Evolutionary conservation across 2,888 invertebrate genomes (phyloP).

Genomic region (Drosophila falleni): DNA sequence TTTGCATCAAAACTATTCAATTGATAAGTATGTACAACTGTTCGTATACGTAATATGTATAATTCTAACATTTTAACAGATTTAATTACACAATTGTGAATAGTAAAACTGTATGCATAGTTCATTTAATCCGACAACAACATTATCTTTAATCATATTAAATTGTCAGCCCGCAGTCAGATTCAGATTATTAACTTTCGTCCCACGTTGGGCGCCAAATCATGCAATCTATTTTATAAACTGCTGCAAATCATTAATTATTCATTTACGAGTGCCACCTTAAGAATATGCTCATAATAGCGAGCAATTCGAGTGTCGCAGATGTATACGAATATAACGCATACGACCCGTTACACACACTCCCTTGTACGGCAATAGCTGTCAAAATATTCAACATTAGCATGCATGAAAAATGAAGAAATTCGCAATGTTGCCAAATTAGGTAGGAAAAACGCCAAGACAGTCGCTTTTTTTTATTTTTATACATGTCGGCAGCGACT

Average conservation of each 20-base stretch:
- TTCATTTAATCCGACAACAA: neutral
- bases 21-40: neutral
- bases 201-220: neutral
- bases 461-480: conserved; percentile 17
- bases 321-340: conserved; percentile 8
- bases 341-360: conserved; percentile 12
- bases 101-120: neutral
- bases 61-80: neutral
- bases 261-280: conserved; percentile 31
- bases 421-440: conserved; percentile 73
- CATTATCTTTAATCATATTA: conserved; percentile 2
- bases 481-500: conserved; percentile 25
- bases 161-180: neutral
- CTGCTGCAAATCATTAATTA: conserved; percentile 33
- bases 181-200: neutral
- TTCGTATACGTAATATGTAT: conserved; percentile 2
- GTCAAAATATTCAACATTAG: conserved; percentile 75
- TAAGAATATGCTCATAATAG: conserved; percentile 37
- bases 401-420: conserved; percentile 78
- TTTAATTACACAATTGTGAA: neutral
- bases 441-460: conserved; percentile 49
- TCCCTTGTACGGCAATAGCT: conserved; percentile 40
- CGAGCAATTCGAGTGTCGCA: conserved; percentile 2
- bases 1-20: conserved; percentile 4
- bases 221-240: conserved; percentile 27